Evolutionary conservation across 2,888 invertebrate genomes (phyloP).

Genomic region (Apodemia mormo): DNA sequence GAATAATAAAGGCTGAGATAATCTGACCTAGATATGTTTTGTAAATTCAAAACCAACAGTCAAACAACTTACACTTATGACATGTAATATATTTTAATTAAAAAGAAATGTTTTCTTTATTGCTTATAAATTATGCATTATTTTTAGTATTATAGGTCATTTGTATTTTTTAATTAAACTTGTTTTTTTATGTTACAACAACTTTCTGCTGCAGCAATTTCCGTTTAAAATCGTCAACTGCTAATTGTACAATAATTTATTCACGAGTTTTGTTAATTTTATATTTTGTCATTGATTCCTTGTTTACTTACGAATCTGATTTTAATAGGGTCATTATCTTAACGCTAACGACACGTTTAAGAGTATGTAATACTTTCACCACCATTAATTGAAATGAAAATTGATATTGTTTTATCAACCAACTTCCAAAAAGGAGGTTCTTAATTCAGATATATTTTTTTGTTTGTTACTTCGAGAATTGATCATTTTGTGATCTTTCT

Average conservation of each 20-base stretch:
- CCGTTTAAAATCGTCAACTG: neutral
- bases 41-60: neutral
- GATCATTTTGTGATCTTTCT: too few relatives aligned
- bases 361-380: too few relatives aligned
- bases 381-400: too few relatives aligned
- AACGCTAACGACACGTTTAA: too few relatives aligned
- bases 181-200: slow-evolving; percentile 2
- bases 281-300: slow-evolving; percentile 3
- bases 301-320: too few relatives aligned
- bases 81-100: neutral
- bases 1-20: too few relatives aligned
- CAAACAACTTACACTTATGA: neutral
- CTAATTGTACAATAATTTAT: neutral
- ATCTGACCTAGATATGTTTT: neutral
- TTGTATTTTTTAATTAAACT: neutral
- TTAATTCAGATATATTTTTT: too few relatives aligned
- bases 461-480: too few relatives aligned
- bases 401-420: too few relatives aligned
- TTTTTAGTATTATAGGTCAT: slow-evolving; percentile 8
- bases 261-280: neutral
- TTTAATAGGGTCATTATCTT: too few relatives aligned
- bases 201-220: neutral
- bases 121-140: slow-evolving; percentile 1
- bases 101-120: neutral
- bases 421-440: too few relatives aligned